These are phyloP conservation scores for Garrulus glandarius DNA, from an alignment of 2,797 vertebrate genomes.

Conservation along the genomic window DNA sequence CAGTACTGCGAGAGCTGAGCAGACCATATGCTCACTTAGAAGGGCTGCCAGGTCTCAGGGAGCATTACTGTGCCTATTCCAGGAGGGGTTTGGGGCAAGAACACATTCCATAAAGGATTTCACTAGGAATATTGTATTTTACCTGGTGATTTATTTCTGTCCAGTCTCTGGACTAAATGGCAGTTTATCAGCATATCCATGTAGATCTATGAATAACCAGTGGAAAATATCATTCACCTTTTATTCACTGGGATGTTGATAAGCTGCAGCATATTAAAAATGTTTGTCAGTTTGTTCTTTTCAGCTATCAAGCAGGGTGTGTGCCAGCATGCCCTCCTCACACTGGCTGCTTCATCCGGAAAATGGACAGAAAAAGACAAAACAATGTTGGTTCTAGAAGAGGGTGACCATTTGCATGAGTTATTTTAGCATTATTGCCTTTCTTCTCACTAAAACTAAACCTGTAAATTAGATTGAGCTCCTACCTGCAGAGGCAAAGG, in stretches of 20 bases:
- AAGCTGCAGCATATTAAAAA: constrained; percentile 1
- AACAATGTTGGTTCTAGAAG: background rate
- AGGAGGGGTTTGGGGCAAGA: background rate
- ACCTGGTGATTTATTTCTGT: background rate
- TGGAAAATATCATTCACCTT: background rate
- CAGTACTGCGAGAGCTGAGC: background rate
- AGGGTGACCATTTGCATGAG: background rate
- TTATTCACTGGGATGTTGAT: background rate
- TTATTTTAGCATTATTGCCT: background rate
- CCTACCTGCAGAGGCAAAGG: background rate
- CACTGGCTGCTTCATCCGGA: background rate
- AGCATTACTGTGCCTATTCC: background rate
- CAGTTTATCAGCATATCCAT: background rate
- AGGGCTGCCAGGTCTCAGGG: constrained; percentile 22
- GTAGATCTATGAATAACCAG: background rate
- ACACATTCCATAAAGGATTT: background rate
- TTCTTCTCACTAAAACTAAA: background rate
- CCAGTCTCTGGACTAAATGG: background rate
- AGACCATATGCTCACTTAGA: background rate
- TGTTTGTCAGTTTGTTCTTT: constrained; percentile 5
- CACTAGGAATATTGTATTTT: background rate
- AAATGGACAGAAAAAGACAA: background rate
- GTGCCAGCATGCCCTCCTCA: background rate
- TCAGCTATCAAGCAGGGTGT: background rate
- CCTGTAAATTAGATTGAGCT: background rate